Evolutionary conservation across 2,797 vertebrate genomes (phyloP), one percentile per base, ranked within the genome.

Genomic region (Rhinoraja longicauda): DNA sequence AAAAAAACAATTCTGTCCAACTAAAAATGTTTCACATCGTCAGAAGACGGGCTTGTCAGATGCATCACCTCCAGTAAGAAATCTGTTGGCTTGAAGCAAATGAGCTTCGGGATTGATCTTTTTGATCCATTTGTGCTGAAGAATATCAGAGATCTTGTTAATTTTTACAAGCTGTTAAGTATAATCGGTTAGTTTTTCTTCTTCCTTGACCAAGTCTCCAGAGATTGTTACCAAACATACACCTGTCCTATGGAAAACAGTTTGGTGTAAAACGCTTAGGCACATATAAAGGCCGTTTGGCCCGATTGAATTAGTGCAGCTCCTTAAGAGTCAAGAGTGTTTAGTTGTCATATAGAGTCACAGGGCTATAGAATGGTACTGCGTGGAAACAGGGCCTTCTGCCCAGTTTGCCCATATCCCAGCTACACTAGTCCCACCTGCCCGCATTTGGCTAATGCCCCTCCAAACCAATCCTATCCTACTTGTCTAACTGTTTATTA

Each of bases 31-130:
- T 32, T 86, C 13, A 59, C 29, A 62, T 59, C n/a, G 15, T 86
- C 53, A 3, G 7, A 81, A n/a, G 57, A 15, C 12, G 59, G 57
- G 29, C 57, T 13, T 5, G 29, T 17, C 29, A 86, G 59, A 86
- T 62, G 17, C 5, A n/a, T n/a, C 53, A 86, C 53, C 29, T 86
- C 1, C 13, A 62, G 29, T n/a, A 62, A 26, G 57, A 13, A 62
- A n/a, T 84, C 26, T 29, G 81, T 84, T 84, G 81, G 29, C 29
- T 59, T 84, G 57, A 19, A 86, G 57, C 82, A 86, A 32, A 81
- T 10, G 19, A 81, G 79, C 36, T 81, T 53, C 53, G 45, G 79
- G 79, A 81, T 81, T 86, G 82, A 62, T 86, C 57, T 84, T 86
- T n/a, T 62, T 62, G 57, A 62, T 5, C 39, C 19, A 24, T 81